Base-by-base conservation (phyloP, 2,888 invertebrate genomes). In the Nineta flava region DNA sequence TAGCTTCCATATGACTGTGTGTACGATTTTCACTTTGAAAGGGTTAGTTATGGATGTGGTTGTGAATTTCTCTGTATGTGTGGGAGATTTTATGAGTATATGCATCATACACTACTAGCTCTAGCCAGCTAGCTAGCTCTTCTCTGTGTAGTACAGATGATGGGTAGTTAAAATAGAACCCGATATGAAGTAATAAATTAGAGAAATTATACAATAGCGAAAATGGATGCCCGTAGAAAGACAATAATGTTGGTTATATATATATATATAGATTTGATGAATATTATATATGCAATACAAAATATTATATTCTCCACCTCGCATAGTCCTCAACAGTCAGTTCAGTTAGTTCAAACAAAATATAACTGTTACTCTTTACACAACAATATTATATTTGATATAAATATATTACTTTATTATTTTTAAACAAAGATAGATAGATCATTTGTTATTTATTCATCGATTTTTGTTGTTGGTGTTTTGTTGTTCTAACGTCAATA, bases 161-260 rank as follows among this genome's bases (percentile, higher is more conserved):
- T 15, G 26, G 48, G 41, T n/a, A 19, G 48, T 16, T 16, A 26
- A 21, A 19, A 40, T 56, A 56, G 55, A 57, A 58, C 58, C 56
- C 56, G 57, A 59, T 57, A 60, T 57, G 55, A 58, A 59, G 59
- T 60, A 60, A 60, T 60, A 59, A 60, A 59, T 58, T 61, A 59
- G 60, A 57, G 58, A 59, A 59, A 59, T 59, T 59, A 57, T 58
- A 58, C 58, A 58, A 57, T 58, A 57, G 56, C 53, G 55, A 54
- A 56, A 57, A 57, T 57, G 57, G 58, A 59, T 56, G 56, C 55
- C 53, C 34, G 49, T 41, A 54, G 58, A 59, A 59, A 59, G 59
- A 59, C 59, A 59, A 59, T 26, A 26, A 26, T 26, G 7, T 26
- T 5, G 26, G 26, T 26, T 58, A 26, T 41, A 41, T 41, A 42